phyloP scores from a whole-genome alignment of 2,888 invertebrate species.

The Andrena flavipes region DNA sequence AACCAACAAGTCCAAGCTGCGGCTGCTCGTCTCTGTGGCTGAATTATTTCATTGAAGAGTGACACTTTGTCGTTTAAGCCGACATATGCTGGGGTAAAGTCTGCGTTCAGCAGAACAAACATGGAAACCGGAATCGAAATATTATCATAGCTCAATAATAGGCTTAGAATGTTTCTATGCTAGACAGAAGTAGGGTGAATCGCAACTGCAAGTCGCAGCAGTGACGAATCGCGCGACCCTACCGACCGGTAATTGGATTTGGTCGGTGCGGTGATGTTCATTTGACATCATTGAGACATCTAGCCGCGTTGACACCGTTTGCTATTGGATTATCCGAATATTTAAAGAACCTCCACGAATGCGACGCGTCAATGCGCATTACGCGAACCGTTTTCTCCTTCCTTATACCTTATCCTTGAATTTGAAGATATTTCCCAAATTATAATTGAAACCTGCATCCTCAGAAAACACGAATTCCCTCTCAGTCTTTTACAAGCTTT shows the following conservation, averaged over 20 bases:
- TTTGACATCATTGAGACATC: constrained; percentile 83
- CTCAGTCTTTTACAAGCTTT: neutral
- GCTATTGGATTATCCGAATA: constrained; percentile 78
- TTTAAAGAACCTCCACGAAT: constrained; percentile 71
- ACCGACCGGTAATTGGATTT: constrained; percentile 81
- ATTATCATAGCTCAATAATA: constrained; percentile 81
- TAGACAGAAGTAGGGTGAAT: constrained; percentile 58
- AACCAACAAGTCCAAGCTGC: neutral
- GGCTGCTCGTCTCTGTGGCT: neutral
- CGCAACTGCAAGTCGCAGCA: constrained; percentile 64
- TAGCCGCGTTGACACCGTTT: constrained; percentile 71
- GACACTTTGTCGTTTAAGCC: constrained; percentile 53
- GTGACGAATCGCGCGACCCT: constrained; percentile 70
- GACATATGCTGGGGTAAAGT: constrained; percentile 69
- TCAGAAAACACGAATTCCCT: no score
- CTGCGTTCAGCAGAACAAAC: constrained; percentile 64
- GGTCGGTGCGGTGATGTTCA: constrained; percentile 81
- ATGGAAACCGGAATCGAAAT: constrained; percentile 75
- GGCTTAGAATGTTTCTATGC: constrained; percentile 75
- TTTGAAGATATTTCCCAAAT: neutral
- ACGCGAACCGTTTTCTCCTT: neutral
- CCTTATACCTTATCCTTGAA: neutral
- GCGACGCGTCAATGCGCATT: neutral
- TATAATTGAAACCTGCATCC: neutral
- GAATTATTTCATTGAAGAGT: neutral